Conservation (phyloP, 1,140 invertebrate species). For the Venturia canescens region DNA sequence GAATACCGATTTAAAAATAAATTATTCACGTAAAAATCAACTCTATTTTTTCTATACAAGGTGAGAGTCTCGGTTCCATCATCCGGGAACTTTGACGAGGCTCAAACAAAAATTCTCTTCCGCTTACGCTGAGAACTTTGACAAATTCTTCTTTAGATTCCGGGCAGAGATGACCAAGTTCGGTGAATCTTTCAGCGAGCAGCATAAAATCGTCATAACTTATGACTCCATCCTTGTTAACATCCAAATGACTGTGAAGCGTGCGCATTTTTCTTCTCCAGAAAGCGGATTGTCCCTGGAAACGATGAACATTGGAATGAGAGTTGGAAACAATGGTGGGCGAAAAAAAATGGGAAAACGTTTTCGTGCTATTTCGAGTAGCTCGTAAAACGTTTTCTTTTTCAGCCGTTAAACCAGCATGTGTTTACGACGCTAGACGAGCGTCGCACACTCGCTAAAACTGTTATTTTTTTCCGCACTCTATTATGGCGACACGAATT, state of each 20-base stretch:
- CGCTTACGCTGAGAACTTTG: constrained; percentile 80
- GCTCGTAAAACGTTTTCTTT: background rate
- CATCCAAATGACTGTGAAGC: constrained; percentile 86
- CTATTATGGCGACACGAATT: constrained; percentile 25
- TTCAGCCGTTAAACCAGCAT: background rate
- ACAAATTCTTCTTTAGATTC: constrained; percentile 82
- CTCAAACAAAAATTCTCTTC: too few species aligned
- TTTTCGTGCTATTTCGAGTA: too few species aligned
- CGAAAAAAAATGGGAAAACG: background rate
- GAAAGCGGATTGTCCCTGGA: constrained; percentile 88
- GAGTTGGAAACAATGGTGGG: background rate
- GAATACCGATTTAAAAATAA: too few species aligned
- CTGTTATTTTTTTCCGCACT: background rate
- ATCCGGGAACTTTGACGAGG: too few species aligned
- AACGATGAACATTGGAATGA: constrained; percentile 55
- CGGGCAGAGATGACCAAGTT: constrained; percentile 83
- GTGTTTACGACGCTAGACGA: too few species aligned
- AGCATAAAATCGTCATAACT: constrained; percentile 88
- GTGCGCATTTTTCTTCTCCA: constrained; percentile 94
- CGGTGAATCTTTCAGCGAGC: constrained; percentile 83
- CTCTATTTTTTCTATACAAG: too few species aligned
- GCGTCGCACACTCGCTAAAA: constrained; percentile 3
- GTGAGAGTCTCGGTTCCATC: too few species aligned
- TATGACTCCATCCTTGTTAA: constrained; percentile 91
- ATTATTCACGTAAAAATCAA: too few species aligned